phyloP scores from a whole-genome alignment of 2,113 vertebrate species.

The Phylloscopus trochilus region DNA sequence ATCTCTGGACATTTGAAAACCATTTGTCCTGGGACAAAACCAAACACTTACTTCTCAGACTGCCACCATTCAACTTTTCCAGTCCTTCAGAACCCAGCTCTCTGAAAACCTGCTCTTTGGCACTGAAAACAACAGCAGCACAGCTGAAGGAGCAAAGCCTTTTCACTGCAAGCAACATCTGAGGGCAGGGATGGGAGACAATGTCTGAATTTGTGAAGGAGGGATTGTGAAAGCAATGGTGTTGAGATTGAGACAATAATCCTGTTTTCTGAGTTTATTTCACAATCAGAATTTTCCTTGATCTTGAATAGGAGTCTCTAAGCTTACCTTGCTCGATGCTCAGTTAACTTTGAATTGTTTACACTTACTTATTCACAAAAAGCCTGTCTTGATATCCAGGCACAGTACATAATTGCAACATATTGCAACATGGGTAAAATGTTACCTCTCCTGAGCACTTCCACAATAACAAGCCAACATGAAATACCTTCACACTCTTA shows the following conservation, averaged over 20 bases:
- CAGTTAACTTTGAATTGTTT: neutral
- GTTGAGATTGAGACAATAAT: neutral
- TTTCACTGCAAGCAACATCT: neutral
- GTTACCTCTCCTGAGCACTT: neutral
- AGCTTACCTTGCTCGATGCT: neutral
- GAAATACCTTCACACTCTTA: neutral
- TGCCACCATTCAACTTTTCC: neutral
- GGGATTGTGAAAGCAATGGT: neutral
- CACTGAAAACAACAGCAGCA: neutral
- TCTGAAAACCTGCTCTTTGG: neutral
- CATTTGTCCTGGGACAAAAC: neutral
- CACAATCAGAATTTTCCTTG: neutral
- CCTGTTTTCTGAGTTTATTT: neutral
- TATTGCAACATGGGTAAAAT: neutral
- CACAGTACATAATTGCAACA: neutral
- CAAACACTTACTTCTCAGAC: neutral
- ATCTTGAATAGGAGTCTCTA: neutral
- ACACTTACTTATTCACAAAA: neutral
- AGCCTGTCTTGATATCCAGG: neutral
- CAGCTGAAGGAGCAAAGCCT: neutral
- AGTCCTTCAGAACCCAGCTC: neutral
- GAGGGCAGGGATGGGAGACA: neutral
- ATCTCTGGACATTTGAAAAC: neutral
- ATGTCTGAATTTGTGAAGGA: neutral
- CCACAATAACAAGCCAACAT: neutral